A percentile compares a stretch with the other conserved stretches of the same genome.
Conservation (phyloP, 37 sponge, comb jelly and placozoan species). For the Spongia lamella region DNA sequence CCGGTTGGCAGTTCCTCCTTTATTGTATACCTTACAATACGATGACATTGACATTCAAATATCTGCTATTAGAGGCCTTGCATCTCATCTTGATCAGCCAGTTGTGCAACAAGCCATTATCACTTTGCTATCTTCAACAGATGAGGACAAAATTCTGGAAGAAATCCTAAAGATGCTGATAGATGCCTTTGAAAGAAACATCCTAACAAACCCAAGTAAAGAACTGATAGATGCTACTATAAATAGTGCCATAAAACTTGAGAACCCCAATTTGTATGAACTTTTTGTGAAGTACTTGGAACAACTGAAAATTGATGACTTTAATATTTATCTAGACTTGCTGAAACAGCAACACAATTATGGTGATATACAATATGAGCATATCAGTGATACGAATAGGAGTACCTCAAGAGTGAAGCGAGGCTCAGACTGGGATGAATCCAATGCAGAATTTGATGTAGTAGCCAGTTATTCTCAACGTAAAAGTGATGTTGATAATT, state of each 20-base stretch:
- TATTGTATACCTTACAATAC: slow-evolving; percentile 23
- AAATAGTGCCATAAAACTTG: background rate
- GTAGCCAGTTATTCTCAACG: slow-evolving; percentile 23
- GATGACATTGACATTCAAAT: slow-evolving; percentile 42
- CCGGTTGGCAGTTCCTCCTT: background rate
- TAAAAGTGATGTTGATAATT: slow-evolving; percentile 31
- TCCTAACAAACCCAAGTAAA: background rate
- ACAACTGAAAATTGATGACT: slow-evolving; percentile 11
- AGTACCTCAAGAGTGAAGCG: slow-evolving; percentile 11
- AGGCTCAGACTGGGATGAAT: background rate
- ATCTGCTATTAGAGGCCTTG: slow-evolving; percentile 28
- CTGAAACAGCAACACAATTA: background rate
- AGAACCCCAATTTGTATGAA: slow-evolving; percentile 28
- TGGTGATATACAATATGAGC: background rate
- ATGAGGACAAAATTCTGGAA: slow-evolving; percentile 2
- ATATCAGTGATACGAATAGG: background rate
- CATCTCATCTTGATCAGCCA: background rate
- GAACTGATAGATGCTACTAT: background rate
- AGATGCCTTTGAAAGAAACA: background rate
- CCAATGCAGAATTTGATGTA: slow-evolving; percentile 25
- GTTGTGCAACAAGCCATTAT: slow-evolving; percentile 21
- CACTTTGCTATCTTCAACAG: background rate
- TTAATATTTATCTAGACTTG: background rate
- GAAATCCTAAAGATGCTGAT: background rate
- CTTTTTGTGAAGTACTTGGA: slow-evolving; percentile 13